Conservation (phyloP, 2,113 vertebrate genomes). For the Brachyistius frenatus region DNA sequence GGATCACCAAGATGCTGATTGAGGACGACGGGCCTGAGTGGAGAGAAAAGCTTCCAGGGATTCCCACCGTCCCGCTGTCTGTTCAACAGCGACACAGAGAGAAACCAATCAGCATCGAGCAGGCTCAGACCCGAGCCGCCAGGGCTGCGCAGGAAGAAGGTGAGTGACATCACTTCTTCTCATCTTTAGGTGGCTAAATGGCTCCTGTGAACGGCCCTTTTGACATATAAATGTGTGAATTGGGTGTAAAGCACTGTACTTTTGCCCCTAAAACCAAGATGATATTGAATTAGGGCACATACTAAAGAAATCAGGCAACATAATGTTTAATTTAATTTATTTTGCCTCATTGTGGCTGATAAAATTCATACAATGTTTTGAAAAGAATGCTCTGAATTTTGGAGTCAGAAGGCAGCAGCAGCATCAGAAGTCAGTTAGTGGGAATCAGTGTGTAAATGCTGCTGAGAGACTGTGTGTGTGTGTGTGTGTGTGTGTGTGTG, state of each 20-base stretch:
- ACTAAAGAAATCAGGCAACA: not conserved
- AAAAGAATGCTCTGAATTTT: conserved; percentile 4
- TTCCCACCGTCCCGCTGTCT: conserved; percentile 90
- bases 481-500: conserved; percentile 17
- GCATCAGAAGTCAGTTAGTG: conserved; percentile 28
- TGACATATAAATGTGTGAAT: no score
- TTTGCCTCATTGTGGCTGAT: not conserved
- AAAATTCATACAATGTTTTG: not conserved
- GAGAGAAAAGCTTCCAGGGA: conserved; percentile 91
- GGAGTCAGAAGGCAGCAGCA: not conserved
- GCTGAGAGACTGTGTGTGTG: conserved; percentile 22
- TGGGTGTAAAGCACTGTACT: not conserved
- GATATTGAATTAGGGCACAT: not conserved
- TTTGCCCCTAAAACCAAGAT: not conserved
- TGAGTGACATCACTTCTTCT: conserved; percentile 45
- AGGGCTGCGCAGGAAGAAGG: conserved; percentile 79
- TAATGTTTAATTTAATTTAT: no score
- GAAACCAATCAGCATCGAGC: conserved; percentile 77
- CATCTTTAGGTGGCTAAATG: not conserved
- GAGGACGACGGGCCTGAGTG: conserved; percentile 91
- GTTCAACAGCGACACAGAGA: conserved; percentile 84
- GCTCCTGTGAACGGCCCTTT: not conserved
- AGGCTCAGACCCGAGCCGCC: conserved; percentile 74
- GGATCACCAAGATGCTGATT: conserved; percentile 93
- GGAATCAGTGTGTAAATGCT: conserved; percentile 21